Conservation (phyloP, 1,140 invertebrate species). For the Brevipalpus yothersi region DNA sequence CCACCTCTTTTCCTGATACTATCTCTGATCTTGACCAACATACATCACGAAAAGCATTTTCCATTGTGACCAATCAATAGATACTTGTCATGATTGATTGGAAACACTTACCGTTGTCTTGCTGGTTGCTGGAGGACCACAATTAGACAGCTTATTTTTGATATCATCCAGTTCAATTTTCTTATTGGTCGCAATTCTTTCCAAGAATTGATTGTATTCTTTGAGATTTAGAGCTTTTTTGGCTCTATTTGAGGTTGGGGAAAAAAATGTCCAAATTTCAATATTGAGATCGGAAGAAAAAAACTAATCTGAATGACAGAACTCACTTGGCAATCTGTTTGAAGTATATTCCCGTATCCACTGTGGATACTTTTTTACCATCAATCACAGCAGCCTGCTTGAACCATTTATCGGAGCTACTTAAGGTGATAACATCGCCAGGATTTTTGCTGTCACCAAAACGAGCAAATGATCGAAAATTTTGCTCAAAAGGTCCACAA, state of each 20-base stretch:
- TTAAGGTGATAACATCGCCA: slow-evolving; percentile 57
- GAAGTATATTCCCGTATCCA: slow-evolving; percentile 64
- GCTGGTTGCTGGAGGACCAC: slow-evolving; percentile 36
- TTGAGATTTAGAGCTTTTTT: slow-evolving; percentile 20
- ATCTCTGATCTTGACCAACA: no score
- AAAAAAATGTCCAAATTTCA: neutral
- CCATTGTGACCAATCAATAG: neutral
- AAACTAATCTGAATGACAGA: neutral
- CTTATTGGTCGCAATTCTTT: slow-evolving; percentile 51
- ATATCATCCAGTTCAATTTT: slow-evolving; percentile 44
- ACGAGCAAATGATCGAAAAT: slow-evolving; percentile 45
- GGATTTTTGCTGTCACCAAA: slow-evolving; percentile 66
- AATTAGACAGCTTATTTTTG: slow-evolving; percentile 44
- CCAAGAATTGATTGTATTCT: slow-evolving; percentile 55
- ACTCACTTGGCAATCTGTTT: slow-evolving; percentile 51
- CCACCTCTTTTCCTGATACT: no score
- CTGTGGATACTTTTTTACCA: slow-evolving; percentile 53
- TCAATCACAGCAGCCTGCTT: slow-evolving; percentile 81
- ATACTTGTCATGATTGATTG: neutral
- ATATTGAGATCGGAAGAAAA: neutral
- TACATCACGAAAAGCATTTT: neutral
- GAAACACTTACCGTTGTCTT: slow-evolving; percentile 12
- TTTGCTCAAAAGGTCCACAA: slow-evolving; percentile 17
- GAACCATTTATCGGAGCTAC: slow-evolving; percentile 82
- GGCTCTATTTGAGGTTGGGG: slow-evolving; percentile 8